Evolutionary conservation across 2,113 vertebrate species (phyloP), one percentile per base, ranked within the genome.

Genomic region (Poecile atricapillus): DNA sequence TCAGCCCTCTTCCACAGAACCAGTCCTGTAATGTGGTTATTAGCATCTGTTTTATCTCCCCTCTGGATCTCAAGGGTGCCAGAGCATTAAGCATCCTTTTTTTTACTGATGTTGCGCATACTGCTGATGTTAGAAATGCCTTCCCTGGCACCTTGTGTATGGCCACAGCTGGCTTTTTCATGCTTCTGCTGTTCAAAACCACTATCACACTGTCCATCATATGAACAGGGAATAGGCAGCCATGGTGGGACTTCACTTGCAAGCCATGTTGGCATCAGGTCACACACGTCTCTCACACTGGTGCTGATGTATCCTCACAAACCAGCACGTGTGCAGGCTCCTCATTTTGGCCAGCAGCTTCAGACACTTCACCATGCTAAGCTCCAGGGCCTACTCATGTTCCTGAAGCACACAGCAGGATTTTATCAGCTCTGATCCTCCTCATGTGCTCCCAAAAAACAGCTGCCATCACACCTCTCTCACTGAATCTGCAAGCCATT

Each of bases 11-110:
- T 50, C 58, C 67, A 89, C 37, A 78, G 65, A 83, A 63, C 44
- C n/a, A 35, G 49, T 37, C 60, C 43, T 30, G 19, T 2, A 9
- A 37, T 5, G 31, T 19, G 35, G 35, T 78, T 78, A 84, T 82
- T 78, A 78, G 31, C 81, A 94, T 89, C 60, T 44, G 28, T 94
- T 94, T 93, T 60, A 94, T 71, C 69, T 78, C 47, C 27, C 13
- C 35, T 41, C 33, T 55, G 15, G 6, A 53, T 69, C 69, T 75
- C 81, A 71, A 7, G 81, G 56, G 52, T 64, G 52, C 49, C 69
- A 79, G 58, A 82, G 46, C 2, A 1, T 47, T 71, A 78, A 39
- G 10, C 55, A 69, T 68, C 77, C 49, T 58, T 91, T 73, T 70
- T 60, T 47, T 75, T 35, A n/a, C 37, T 47, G 68, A 44, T 81